phyloP scores from a whole-genome alignment of 2,888 invertebrate species.

The Electrophaes corylata region DNA sequence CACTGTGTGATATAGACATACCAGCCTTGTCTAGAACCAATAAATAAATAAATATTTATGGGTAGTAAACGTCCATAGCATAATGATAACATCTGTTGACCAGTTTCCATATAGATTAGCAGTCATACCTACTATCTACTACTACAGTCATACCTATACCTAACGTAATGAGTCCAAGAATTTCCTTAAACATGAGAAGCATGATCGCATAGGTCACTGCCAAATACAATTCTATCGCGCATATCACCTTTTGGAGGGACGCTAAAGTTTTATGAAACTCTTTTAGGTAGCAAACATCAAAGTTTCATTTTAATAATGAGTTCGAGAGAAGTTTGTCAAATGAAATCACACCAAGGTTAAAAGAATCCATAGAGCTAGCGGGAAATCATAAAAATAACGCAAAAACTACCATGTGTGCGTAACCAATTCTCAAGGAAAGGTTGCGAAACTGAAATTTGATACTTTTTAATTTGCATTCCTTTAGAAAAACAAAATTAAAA shows the following conservation, averaged over 20 bases:
- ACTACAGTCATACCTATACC: no score
- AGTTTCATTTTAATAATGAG: background rate
- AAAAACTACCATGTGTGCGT: conserved; percentile 24
- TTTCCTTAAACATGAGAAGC: background rate
- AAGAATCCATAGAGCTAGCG: conserved; percentile 1
- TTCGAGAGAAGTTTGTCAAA: background rate
- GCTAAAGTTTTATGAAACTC: conserved; percentile 16
- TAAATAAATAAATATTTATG: no score
- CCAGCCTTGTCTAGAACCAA: no score
- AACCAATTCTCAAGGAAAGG: conserved; percentile 2
- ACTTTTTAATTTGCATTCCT: conserved; percentile 20
- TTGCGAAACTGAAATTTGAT: conserved; percentile 42
- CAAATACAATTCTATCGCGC: background rate
- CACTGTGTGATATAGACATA: no score
- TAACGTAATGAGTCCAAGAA: background rate
- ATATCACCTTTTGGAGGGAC: background rate
- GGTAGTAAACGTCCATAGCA: no score
- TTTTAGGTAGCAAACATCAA: background rate
- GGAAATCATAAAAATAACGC: conserved; percentile 3
- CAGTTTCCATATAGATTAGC: background rate
- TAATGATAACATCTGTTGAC: background rate
- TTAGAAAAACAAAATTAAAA: background rate
- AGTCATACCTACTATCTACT: background rate
- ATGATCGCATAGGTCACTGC: background rate
- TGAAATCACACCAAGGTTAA: background rate